Conservation (phyloP, 2,888 invertebrate species). For the Anoncus sp. region DNA sequence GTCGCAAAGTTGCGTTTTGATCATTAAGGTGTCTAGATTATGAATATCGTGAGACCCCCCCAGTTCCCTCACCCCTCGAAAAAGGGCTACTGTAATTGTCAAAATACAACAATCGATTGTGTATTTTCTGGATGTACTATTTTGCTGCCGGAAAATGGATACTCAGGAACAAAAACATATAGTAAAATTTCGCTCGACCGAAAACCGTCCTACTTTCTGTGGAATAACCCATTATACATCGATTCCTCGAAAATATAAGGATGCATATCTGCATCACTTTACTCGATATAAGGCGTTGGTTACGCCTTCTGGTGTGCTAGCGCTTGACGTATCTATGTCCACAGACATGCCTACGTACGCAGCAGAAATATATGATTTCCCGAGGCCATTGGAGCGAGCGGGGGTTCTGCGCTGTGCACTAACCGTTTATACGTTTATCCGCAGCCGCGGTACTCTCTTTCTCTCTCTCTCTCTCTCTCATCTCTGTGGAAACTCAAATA, state of each 20-base stretch:
- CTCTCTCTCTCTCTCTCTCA: not conserved
- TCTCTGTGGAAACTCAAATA: conserved; percentile 35
- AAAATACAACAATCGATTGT: too few relatives aligned
- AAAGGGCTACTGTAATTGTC: too few relatives aligned
- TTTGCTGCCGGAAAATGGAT: too few relatives aligned
- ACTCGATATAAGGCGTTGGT: not conserved
- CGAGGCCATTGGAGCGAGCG: conserved; percentile 27
- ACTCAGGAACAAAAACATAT: too few relatives aligned
- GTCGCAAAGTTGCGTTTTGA: too few relatives aligned
- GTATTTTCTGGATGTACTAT: too few relatives aligned
- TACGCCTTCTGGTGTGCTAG: not conserved
- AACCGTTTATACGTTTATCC: conserved; percentile 41
- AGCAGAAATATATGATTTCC: conserved; percentile 45
- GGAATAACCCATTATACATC: too few relatives aligned
- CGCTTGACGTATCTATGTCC: not conserved
- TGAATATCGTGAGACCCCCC: too few relatives aligned
- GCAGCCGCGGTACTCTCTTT: conserved; percentile 4
- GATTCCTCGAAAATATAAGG: not conserved
- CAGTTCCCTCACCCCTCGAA: too few relatives aligned
- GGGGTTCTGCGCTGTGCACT: conserved; percentile 10
- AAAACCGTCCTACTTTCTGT: too few relatives aligned
- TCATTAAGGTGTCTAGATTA: too few relatives aligned
- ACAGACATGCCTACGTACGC: not conserved
- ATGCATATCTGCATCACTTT: not conserved
- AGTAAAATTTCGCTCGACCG: too few relatives aligned